A percentile compares a stretch with the other conserved stretches of the same genome.
These are phyloP conservation scores for Idris sp. DNA, from an alignment of 1,140 invertebrate genomes.

Conservation along the genomic window DNA sequence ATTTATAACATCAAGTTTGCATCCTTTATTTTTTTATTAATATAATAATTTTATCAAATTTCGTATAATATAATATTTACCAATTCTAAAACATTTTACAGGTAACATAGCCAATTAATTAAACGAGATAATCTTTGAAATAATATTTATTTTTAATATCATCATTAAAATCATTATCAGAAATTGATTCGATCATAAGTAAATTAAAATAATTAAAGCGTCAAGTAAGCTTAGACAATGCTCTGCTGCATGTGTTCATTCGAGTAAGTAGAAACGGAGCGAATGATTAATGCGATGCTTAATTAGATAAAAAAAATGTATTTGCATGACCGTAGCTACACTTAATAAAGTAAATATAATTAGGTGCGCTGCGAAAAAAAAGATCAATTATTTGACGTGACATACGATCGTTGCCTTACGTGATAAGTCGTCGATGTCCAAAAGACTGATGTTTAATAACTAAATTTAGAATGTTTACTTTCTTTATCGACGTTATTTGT, in stretches of 20 bases:
- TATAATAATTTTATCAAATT: too few relatives aligned
- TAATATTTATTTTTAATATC: slow-evolving; percentile 16
- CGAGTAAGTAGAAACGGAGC: slow-evolving; percentile 44
- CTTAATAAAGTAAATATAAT: slow-evolving; percentile 61
- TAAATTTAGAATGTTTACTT: slow-evolving; percentile 36
- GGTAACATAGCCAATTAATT: slow-evolving; percentile 8
- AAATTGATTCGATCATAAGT: slow-evolving; percentile 38
- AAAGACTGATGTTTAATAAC: slow-evolving; percentile 32
- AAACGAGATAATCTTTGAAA: slow-evolving; percentile 8
- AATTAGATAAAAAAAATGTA: slow-evolving; percentile 59
- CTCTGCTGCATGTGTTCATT: slow-evolving; percentile 28
- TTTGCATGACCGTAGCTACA: slow-evolving; percentile 50
- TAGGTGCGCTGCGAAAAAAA: slow-evolving; percentile 41
- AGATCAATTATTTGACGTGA: slow-evolving; percentile 54
- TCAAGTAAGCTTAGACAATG: slow-evolving; percentile 47
- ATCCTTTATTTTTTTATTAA: too few relatives aligned
- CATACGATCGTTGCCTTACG: slow-evolving; percentile 45
- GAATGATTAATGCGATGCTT: slow-evolving; percentile 58
- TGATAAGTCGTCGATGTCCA: slow-evolving; percentile 49
- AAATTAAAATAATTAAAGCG: slow-evolving; percentile 40
- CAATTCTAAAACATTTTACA: too few relatives aligned
- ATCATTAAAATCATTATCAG: slow-evolving; percentile 17
- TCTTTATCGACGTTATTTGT: slow-evolving; percentile 20
- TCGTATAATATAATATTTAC: too few relatives aligned
- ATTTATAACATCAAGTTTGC: too few relatives aligned